These are phyloP conservation scores for Erebia palarica DNA, from an alignment of 2,888 invertebrate species.

Conservation along the genomic window DNA sequence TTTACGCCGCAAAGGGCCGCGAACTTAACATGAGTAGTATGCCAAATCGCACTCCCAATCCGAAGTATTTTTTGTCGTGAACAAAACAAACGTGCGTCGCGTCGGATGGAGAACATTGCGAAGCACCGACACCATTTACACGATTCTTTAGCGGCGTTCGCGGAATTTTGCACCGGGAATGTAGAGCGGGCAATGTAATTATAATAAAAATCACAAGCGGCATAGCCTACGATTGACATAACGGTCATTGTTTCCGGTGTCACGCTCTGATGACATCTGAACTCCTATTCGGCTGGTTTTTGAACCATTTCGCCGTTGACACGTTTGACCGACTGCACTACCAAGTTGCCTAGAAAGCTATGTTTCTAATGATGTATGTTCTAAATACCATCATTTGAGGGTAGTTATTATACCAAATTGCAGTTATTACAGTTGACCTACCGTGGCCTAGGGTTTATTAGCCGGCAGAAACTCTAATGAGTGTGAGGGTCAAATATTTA, in stretches of 20 bases:
- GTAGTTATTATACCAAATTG: background rate
- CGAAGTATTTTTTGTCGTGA: background rate
- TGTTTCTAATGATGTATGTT: background rate
- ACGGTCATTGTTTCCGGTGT: constrained; percentile 38
- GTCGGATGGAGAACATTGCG: too few species aligned
- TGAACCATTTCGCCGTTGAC: constrained; percentile 15
- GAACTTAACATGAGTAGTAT: too few species aligned
- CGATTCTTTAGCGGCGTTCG: too few species aligned
- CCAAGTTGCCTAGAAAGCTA: background rate
- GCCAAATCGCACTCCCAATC: background rate
- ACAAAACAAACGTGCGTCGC: too few species aligned
- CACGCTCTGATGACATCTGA: constrained; percentile 30
- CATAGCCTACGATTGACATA: constrained; percentile 27
- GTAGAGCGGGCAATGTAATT: too few species aligned
- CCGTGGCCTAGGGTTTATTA: background rate
- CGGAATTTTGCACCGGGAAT: too few species aligned
- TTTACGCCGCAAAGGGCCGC: too few species aligned
- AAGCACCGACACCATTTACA: too few species aligned
- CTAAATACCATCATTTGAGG: background rate
- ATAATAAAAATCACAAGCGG: background rate
- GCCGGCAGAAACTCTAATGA: too few species aligned
- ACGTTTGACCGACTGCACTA: constrained; percentile 14
- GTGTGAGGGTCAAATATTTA: too few species aligned
- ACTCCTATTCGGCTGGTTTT: constrained; percentile 18
- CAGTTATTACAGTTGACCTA: background rate